Conservation (phyloP, 35 echinoderm and acorn worm genomes). For the Ophioderma brevispina region DNA sequence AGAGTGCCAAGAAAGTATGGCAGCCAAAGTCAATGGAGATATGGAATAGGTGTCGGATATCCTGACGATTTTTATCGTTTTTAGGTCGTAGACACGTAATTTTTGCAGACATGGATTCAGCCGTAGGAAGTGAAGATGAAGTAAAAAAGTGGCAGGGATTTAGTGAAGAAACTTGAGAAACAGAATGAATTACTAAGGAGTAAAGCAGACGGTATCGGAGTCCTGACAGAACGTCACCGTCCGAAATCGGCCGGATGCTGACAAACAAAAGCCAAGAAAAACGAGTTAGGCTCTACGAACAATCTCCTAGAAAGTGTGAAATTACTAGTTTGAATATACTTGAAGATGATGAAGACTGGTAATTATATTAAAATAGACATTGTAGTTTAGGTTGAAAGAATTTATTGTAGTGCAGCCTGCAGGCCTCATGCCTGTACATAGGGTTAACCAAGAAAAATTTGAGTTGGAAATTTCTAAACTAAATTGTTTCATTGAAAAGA, state of each 20-base stretch:
- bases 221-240: neutral
- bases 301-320: conserved; percentile 58
- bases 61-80: too few relatives aligned
- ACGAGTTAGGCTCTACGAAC: conserved; percentile 5
- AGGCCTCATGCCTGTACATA: too few relatives aligned
- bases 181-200: conserved; percentile 96
- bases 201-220: conserved; percentile 78
- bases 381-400: too few relatives aligned
- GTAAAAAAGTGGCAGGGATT: conserved; percentile 96
- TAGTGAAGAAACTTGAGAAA: conserved; percentile 96
- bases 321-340: conserved; percentile 42
- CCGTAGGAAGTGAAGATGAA: conserved; percentile 64
- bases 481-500: too few relatives aligned
- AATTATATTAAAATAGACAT: neutral
- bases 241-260: neutral
- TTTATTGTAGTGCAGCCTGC: too few relatives aligned
- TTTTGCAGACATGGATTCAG: conserved; percentile 38
- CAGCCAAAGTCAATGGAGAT: too few relatives aligned
- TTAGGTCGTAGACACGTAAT: too few relatives aligned
- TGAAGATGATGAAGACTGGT: conserved; percentile 65
- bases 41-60: too few relatives aligned
- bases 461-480: too few relatives aligned
- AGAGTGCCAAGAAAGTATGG: too few relatives aligned
- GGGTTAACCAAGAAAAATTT: too few relatives aligned
- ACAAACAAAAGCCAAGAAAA: neutral